Base-by-base conservation (phyloP, 2,113 vertebrate genomes). In the Lampris incognitus region DNA sequence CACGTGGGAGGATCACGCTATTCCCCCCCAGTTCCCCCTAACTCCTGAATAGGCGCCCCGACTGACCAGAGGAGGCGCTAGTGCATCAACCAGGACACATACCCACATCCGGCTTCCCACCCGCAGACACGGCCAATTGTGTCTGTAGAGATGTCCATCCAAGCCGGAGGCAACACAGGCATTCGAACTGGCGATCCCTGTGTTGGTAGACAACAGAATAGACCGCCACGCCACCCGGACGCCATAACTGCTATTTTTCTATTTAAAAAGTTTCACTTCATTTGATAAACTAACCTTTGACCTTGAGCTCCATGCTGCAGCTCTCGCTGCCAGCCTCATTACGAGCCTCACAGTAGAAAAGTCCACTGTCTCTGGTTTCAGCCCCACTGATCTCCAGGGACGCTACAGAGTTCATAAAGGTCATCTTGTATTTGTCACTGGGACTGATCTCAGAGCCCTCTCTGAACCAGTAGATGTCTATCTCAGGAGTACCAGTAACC, bases 291-390 rank as follows among this genome's bases (percentile, higher is more conserved):
- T 13, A 89, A 99, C 98, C 98, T 99, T 98, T 99, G 48, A 99
- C 98, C 93, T 94, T 97, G 58, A 99, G 91, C 61, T 99, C 97
- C 90, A 97, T 68, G 85, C 95, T 98, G 93, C 97, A 99, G 94
- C 97, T 98, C 50, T 97, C 96, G 1, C 95, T 97, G 74, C 98
- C 98, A 0, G 98, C 98, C 3, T 99, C 97, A 73, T 99, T 99
- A n/a, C 92, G 95, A 76, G 97, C 98, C 91, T 99, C 97, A 38
- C 98, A 99, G 85, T 96, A 95, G 40, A 97, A 99, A 58, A 94
- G 93, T 1, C 98, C 98, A 44, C 96, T 95, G 9, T 99, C 96
- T 76, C 93, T 96, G 71, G 94, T 85, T 56, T 94, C 94, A 66
- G 96, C 90, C 49, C 87, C 81, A 58, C 88, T 90, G 44, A 99